Evolutionary conservation across 2,888 invertebrate genomes (phyloP).

Genomic region (Andrena bucephala): DNA sequence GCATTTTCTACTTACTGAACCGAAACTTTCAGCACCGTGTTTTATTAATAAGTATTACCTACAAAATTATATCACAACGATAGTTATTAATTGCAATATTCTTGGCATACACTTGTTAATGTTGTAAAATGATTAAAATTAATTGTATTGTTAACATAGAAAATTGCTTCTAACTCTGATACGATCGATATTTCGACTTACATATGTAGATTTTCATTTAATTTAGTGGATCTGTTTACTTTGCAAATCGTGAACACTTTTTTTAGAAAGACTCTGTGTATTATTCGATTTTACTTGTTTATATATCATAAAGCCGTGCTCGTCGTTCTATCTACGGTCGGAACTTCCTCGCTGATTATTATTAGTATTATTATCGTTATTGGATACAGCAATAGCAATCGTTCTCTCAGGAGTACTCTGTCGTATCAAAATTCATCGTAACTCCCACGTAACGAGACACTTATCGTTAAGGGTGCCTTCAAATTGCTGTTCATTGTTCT

Average conservation of each 20-base stretch:
- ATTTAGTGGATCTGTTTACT: too few relatives aligned
- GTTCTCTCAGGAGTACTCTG: constrained; percentile 47
- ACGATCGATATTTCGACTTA: too few relatives aligned
- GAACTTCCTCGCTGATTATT: constrained; percentile 58
- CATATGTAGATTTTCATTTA: neutral
- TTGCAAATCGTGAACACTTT: too few relatives aligned
- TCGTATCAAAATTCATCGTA: constrained; percentile 77
- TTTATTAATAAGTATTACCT: too few relatives aligned
- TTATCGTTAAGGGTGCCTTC: constrained; percentile 78
- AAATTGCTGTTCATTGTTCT: constrained; percentile 78
- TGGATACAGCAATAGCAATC: constrained; percentile 45
- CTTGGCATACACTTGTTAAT: neutral
- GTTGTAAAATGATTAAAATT: neutral
- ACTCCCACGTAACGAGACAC: constrained; percentile 80
- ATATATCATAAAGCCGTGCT: neutral
- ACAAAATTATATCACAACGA: too few relatives aligned
- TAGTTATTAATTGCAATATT: too few relatives aligned
- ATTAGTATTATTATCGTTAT: constrained; percentile 67
- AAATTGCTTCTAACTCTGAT: too few relatives aligned
- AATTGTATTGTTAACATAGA: too few relatives aligned
- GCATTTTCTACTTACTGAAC: too few relatives aligned
- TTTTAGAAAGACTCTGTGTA: neutral
- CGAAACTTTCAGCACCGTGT: too few relatives aligned
- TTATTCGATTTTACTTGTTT: neutral
- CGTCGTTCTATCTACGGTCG: constrained; percentile 23